These are phyloP conservation scores for Caenorhabditis latens DNA, from an alignment of 1,140 invertebrate genomes.

Conservation along the genomic window DNA sequence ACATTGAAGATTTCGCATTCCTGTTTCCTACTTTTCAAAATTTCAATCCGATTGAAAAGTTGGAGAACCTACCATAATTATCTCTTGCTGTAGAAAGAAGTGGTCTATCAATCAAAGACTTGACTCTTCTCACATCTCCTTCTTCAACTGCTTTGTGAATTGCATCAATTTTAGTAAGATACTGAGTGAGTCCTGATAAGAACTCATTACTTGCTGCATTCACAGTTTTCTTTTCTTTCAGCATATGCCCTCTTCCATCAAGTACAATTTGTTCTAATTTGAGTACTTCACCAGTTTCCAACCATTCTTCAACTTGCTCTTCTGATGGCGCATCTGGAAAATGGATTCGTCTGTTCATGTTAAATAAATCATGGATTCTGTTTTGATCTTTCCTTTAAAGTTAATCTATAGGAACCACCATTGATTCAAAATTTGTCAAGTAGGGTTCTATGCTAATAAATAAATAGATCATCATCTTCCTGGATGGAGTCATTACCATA, in stretches of 20 bases:
- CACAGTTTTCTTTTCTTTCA: conserved; percentile 74
- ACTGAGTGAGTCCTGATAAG: conserved; percentile 73
- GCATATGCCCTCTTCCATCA: conserved; percentile 72
- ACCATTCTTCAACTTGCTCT: conserved; percentile 74
- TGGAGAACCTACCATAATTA: conserved; percentile 67
- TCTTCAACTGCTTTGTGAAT: conserved; percentile 88
- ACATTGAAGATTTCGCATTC: too few species aligned
- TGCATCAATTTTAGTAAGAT: conserved; percentile 86
- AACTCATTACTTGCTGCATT: conserved; percentile 73
- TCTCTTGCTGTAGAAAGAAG: conserved; percentile 90
- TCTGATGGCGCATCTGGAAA: conserved; percentile 74
- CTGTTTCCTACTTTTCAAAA: too few species aligned
- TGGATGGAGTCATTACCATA: too few species aligned
- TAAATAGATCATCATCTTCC: too few species aligned
- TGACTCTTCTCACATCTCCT: conserved; percentile 87
- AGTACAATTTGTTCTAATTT: conserved; percentile 75
- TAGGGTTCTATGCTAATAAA: too few species aligned
- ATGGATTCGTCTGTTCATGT: neutral
- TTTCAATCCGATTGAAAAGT: neutral
- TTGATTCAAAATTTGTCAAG: too few species aligned
- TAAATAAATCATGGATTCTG: too few species aligned
- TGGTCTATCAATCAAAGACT: conserved; percentile 87
- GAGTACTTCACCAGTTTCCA: conserved; percentile 72
- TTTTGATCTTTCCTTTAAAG: too few species aligned
- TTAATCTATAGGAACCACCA: too few species aligned